Evolutionary conservation across 2,888 invertebrate species (phyloP).

Genomic region (Scaptomyza parva): DNA sequence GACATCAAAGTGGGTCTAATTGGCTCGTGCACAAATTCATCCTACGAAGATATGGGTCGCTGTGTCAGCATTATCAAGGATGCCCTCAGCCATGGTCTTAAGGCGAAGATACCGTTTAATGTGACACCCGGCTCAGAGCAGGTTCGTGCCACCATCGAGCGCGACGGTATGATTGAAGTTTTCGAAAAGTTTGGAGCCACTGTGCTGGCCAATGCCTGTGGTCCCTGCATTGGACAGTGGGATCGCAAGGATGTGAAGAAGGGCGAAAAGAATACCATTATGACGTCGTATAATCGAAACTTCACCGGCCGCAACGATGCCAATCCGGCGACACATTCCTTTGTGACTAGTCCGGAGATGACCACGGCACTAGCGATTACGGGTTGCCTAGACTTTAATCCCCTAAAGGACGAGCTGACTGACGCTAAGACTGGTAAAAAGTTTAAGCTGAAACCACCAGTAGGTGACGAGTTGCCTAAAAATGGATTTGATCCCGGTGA

Average conservation of each 20-base stretch:
- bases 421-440: constrained; percentile 94
- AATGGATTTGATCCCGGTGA: constrained; percentile 98
- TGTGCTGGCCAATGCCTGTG: constrained; percentile 99
- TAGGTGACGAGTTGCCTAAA: constrained; percentile 95
- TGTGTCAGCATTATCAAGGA: constrained; percentile 97
- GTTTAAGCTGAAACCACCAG: constrained; percentile 94
- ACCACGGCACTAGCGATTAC: constrained; percentile 97
- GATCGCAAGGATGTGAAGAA: constrained; percentile 98
- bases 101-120: constrained; percentile 97
- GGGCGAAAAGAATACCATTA: constrained; percentile 99
- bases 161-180: constrained; percentile 95
- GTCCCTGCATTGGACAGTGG: constrained; percentile 99
- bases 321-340: constrained; percentile 98
- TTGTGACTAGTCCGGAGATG: constrained; percentile 97
- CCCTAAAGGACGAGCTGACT: constrained; percentile 93
- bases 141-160: constrained; percentile 98
- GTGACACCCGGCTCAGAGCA: constrained; percentile 99
- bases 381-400: constrained; percentile 96
- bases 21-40: constrained; percentile 99
- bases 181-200: constrained; percentile 96
- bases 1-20: constrained; percentile 97
- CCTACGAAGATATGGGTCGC: constrained; percentile 99
- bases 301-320: constrained; percentile 99
- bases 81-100: constrained; percentile 95
- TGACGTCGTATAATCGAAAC: constrained; percentile 99